Conservation (phyloP, 1,140 invertebrate species). For the Drosophila quadrilineata region DNA sequence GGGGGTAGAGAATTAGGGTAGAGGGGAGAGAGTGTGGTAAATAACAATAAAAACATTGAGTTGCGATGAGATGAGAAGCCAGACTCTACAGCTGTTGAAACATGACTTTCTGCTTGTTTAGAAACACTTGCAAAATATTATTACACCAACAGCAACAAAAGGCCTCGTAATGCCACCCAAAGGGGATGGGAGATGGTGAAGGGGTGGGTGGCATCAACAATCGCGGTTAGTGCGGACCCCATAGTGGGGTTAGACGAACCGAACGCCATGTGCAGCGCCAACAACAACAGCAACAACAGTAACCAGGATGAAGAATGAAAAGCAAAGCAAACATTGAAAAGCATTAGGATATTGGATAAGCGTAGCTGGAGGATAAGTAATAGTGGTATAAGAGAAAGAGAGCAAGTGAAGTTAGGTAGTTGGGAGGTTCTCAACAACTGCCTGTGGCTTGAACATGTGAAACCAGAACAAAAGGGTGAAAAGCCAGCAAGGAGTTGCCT, state of each 20-base stretch:
- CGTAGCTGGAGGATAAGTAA: not conserved
- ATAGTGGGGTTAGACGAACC: slow-evolving; percentile 15
- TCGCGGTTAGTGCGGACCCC: slow-evolving; percentile 8
- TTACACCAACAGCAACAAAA: slow-evolving; percentile 47
- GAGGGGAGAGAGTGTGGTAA: slow-evolving; percentile 9
- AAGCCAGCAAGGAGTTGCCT: slow-evolving; percentile 17
- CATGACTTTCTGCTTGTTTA: slow-evolving; percentile 75
- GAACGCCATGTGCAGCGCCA: slow-evolving; percentile 41
- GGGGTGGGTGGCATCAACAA: not conserved
- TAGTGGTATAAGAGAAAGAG: not conserved
- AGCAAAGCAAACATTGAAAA: slow-evolving; percentile 19
- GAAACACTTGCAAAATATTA: slow-evolving; percentile 78
- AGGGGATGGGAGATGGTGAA: not conserved
- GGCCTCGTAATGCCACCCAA: not conserved
- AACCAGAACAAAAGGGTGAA: not conserved
- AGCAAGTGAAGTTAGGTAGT: not conserved
- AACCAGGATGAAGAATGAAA: no score
- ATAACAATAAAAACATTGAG: slow-evolving; percentile 74
- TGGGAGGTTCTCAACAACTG: slow-evolving; percentile 19
- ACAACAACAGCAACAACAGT: no score
- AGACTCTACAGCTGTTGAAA: slow-evolving; percentile 73
- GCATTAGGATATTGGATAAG: slow-evolving; percentile 64
- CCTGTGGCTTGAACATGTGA: slow-evolving; percentile 22
- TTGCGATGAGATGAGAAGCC: slow-evolving; percentile 52
- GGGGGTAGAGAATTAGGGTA: not conserved